Conservation (phyloP, 2,113 vertebrate species). For the Dicerorhinus sumatrensis region DNA sequence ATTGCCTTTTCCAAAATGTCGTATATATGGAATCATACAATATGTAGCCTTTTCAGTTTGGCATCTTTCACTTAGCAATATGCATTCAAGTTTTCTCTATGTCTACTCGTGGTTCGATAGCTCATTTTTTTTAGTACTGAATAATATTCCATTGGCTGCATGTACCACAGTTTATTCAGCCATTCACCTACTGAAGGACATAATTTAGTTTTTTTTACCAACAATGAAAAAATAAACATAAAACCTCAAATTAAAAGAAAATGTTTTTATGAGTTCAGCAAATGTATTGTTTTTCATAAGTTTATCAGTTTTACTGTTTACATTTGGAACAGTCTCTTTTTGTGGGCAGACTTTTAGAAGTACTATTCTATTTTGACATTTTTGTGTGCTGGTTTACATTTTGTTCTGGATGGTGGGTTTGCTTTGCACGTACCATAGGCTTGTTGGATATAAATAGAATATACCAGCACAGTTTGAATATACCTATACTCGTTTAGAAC, state of each 20-base stretch:
- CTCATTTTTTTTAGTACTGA: background rate
- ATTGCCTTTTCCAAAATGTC: background rate
- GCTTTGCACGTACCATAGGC: background rate
- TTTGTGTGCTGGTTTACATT: constrained; percentile 34
- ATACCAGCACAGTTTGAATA: background rate
- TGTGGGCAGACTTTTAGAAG: background rate
- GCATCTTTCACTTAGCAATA: background rate
- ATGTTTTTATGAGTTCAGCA: background rate
- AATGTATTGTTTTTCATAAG: background rate
- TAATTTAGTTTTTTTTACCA: background rate
- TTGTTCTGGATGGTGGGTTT: constrained; percentile 28
- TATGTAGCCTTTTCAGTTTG: background rate
- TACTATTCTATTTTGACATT: constrained; percentile 48
- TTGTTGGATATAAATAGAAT: constrained; percentile 29
- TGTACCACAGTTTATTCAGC: background rate
- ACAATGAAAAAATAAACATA: constrained; percentile 28
- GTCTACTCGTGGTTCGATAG: background rate
- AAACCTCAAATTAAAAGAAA: background rate
- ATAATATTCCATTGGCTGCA: background rate
- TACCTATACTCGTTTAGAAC: background rate
- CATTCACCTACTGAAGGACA: background rate
- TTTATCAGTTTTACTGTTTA: constrained; percentile 42
- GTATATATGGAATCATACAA: background rate
- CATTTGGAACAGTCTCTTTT: constrained; percentile 27
- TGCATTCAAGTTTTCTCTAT: background rate